Evolutionary conservation across 53 echinoderm and acorn worm species (phyloP).

Genomic region (Paracentrotus lividus): DNA sequence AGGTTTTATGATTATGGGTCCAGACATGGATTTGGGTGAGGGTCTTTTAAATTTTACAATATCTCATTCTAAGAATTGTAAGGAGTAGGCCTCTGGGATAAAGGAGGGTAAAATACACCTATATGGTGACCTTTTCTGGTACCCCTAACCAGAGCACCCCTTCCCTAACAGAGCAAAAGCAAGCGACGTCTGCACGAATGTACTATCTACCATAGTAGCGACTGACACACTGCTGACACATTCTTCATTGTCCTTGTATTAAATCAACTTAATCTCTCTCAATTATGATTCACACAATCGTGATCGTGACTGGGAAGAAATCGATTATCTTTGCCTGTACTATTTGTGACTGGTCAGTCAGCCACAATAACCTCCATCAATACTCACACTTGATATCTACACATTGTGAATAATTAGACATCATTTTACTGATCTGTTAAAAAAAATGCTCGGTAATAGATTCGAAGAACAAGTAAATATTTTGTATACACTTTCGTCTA

Average conservation of each 20-base stretch:
- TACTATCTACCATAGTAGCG: neutral
- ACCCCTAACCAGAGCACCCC: neutral
- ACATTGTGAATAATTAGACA: neutral
- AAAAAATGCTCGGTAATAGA: neutral
- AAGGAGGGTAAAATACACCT: conserved; percentile 29
- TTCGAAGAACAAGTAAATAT: too few species aligned
- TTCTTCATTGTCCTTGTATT: conserved; percentile 48
- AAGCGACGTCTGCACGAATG: conserved; percentile 6
- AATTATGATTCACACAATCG: conserved; percentile 54
- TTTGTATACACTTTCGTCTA: too few species aligned
- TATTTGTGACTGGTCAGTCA: conserved; percentile 8
- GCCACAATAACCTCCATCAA: neutral
- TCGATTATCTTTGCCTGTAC: neutral
- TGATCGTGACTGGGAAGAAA: conserved; percentile 26
- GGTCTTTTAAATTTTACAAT: neutral
- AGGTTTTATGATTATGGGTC: too few species aligned
- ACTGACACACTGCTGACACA: conserved; percentile 42
- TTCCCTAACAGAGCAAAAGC: neutral
- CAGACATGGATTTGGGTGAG: too few species aligned
- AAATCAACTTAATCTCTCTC: conserved; percentile 25
- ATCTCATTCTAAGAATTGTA: neutral
- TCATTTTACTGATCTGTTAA: neutral
- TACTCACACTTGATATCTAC: neutral
- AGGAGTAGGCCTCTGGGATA: neutral
- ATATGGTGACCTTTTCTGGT: conserved; percentile 24